Conservation (phyloP, 2,797 vertebrate species). For the Simalia tracyae region DNA sequence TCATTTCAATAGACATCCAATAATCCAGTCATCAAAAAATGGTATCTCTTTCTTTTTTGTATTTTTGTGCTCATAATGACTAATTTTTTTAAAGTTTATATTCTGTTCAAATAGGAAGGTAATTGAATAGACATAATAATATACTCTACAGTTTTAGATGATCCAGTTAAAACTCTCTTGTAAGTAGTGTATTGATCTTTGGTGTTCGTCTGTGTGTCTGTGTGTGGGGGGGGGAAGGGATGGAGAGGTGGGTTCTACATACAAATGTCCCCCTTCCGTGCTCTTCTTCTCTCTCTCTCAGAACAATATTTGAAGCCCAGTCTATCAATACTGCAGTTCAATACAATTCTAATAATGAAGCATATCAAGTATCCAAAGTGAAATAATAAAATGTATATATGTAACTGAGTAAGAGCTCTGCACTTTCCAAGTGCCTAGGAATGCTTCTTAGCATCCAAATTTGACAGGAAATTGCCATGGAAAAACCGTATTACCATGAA, state of each 20-base stretch:
- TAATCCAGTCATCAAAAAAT: constrained; percentile 70
- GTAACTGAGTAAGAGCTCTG: background rate
- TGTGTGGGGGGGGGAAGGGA: background rate
- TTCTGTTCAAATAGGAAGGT: constrained; percentile 44
- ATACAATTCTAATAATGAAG: background rate
- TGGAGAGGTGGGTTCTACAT: background rate
- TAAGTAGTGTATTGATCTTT: constrained; percentile 26
- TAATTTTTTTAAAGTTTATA: background rate
- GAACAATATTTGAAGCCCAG: background rate
- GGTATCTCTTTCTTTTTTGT: constrained; percentile 65
- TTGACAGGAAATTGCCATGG: background rate
- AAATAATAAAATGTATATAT: background rate
- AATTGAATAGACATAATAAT: constrained; percentile 19
- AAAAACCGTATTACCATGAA: background rate
- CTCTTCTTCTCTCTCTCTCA: background rate
- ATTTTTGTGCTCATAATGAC: constrained; percentile 54
- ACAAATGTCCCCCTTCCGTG: background rate
- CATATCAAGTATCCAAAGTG: background rate
- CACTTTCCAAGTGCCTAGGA: background rate
- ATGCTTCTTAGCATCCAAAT: background rate
- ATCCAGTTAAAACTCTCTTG: constrained; percentile 46
- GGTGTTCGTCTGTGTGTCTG: background rate
- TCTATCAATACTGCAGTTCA: background rate
- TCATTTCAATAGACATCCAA: constrained; percentile 69
- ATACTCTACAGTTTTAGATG: constrained; percentile 46